These are phyloP conservation scores for Ectobius pallidus DNA, from an alignment of 2,888 invertebrate species.

Conservation along the genomic window DNA sequence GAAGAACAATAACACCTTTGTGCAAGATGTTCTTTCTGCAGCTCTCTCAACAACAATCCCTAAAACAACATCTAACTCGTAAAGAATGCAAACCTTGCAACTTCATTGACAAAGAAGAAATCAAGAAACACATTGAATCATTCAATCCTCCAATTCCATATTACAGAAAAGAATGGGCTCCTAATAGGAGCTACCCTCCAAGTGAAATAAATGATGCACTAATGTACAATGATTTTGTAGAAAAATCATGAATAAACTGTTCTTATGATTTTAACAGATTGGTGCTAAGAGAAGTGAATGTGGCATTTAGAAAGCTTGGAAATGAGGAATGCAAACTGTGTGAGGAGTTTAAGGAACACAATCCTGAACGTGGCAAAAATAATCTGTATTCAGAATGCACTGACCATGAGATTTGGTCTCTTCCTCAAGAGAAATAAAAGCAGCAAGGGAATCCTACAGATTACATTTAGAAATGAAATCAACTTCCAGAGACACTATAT, in stretches of 20 bases:
- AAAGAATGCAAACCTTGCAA: not conserved
- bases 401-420: not conserved
- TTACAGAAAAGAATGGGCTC: not conserved
- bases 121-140: not conserved
- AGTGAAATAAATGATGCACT: not conserved
- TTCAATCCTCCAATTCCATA: not conserved
- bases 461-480: not conserved
- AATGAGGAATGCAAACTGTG: not conserved
- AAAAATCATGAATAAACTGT: not conserved
- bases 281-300: too few relatives aligned
- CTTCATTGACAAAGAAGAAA: not conserved
- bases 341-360: not conserved
- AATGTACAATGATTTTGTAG: not conserved
- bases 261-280: not conserved
- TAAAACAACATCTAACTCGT: too few relatives aligned
- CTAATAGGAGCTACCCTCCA: not conserved
- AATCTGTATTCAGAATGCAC: not conserved
- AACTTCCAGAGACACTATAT: not conserved
- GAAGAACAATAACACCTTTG: too few relatives aligned
- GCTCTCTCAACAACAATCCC: too few relatives aligned
- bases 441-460: not conserved
- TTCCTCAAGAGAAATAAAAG: not conserved
- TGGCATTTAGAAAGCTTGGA: not conserved
- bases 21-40: too few relatives aligned
- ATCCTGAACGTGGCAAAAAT: not conserved